Percentiles rank a stretch among this genome's conserved stretches.
phyloP scores from a whole-genome alignment of 2,797 vertebrate species.

The Sebastes kiyomatsui region DNA sequence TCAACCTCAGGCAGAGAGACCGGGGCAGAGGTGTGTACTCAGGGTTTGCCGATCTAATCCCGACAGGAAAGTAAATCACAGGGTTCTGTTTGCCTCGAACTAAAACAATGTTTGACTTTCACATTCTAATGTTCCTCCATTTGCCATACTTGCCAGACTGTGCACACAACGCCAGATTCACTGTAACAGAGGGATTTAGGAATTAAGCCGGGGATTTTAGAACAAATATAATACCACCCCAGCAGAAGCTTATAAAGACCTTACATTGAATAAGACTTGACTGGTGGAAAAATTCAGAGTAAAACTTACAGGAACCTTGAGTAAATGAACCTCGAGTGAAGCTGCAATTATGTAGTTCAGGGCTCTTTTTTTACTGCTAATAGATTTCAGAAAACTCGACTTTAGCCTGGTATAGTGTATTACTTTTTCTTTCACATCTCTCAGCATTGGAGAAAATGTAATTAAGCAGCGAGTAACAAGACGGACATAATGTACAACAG shows the following conservation, averaged over 20 bases:
- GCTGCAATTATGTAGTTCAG: slow-evolving; percentile 6
- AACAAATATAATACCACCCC: slow-evolving; percentile 74
- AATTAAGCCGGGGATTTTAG: slow-evolving; percentile 73
- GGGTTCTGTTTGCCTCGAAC: slow-evolving; percentile 52
- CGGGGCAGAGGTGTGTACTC: slow-evolving; percentile 60
- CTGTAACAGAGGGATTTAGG: slow-evolving; percentile 73
- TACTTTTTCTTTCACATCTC: neutral
- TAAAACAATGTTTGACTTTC: slow-evolving; percentile 70
- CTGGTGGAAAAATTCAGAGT: slow-evolving; percentile 32
- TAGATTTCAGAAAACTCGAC: slow-evolving; percentile 31
- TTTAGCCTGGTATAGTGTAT: neutral
- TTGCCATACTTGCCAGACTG: slow-evolving; percentile 65
- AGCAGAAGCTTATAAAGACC: slow-evolving; percentile 65
- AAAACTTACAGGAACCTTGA: slow-evolving; percentile 33
- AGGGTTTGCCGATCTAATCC: slow-evolving; percentile 59
- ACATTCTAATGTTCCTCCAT: slow-evolving; percentile 67
- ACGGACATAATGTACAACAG: slow-evolving; percentile 15
- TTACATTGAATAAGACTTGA: slow-evolving; percentile 50
- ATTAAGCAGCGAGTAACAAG: slow-evolving; percentile 13
- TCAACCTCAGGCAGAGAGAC: slow-evolving; percentile 56
- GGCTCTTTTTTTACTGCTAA: slow-evolving; percentile 20
- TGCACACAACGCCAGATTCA: slow-evolving; percentile 66
- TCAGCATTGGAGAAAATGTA: neutral
- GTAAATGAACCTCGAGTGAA: slow-evolving; percentile 18
- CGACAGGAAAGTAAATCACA: slow-evolving; percentile 56